Percentiles rank a stretch among this genome's conserved stretches.
These are phyloP conservation scores for Ctenopoma multispine DNA, from an alignment of 2,797 vertebrate genomes.

Conservation along the genomic window DNA sequence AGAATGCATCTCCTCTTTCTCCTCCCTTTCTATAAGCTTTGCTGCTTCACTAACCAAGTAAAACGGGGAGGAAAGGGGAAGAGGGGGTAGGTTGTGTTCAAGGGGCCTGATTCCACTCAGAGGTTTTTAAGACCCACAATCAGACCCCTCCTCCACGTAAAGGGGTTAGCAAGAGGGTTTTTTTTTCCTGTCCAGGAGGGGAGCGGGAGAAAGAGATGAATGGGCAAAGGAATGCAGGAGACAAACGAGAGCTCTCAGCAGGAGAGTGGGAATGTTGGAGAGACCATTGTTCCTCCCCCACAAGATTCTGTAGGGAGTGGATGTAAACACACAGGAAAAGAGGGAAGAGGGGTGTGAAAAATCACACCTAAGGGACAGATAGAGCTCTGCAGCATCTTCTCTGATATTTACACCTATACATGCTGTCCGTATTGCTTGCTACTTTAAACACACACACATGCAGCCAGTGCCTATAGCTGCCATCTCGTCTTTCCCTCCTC, in stretches of 20 bases:
- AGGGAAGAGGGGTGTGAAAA: conserved; percentile 65
- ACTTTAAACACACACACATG: conserved; percentile 12
- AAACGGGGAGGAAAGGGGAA: conserved; percentile 59
- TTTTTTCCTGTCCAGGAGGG: conserved; percentile 65
- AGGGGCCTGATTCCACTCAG: conserved; percentile 67
- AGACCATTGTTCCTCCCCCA: conserved; percentile 71
- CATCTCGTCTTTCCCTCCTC: conserved; percentile 67
- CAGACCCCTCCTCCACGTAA: conserved; percentile 66
- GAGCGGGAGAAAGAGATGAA: conserved; percentile 79
- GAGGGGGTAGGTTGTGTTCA: conserved; percentile 41
- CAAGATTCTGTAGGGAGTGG: conserved; percentile 68
- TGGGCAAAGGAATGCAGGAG: conserved; percentile 83
- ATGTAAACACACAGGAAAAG: conserved; percentile 70
- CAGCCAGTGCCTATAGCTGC: conserved; percentile 62
- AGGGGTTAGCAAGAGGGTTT: conserved; percentile 56
- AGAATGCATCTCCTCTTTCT: conserved; percentile 78
- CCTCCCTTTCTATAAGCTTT: conserved; percentile 76
- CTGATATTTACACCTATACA: conserved; percentile 32
- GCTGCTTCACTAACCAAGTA: conserved; percentile 84
- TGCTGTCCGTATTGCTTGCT: background rate
- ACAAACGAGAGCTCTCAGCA: conserved; percentile 83
- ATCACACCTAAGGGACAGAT: conserved; percentile 71
- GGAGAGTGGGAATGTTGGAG: conserved; percentile 83
- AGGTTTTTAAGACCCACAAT: conserved; percentile 62
- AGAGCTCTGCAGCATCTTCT: conserved; percentile 13